These are phyloP conservation scores for Umimayanthus chanpuru DNA, from an alignment of 92 coral and sea anemone species.

Conservation along the genomic window DNA sequence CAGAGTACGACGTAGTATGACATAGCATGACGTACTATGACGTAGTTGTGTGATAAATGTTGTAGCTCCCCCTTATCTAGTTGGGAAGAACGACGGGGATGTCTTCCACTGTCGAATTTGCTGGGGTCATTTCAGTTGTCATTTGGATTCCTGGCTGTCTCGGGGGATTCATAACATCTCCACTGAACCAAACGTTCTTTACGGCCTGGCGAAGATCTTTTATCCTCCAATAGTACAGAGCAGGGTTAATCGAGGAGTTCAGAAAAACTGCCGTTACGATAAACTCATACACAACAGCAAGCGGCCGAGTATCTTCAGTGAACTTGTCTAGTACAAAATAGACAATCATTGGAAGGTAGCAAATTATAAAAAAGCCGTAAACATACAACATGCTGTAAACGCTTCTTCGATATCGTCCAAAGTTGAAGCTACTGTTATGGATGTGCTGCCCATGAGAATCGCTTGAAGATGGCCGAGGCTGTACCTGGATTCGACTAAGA, in stretches of 20 bases:
- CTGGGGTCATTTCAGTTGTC: neutral
- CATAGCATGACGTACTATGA: too few species aligned
- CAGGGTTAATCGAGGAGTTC: neutral
- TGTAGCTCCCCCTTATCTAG: too few species aligned
- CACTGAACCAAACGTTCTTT: neutral
- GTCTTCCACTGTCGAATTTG: too few species aligned
- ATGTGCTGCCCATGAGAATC: neutral
- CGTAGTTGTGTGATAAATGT: too few species aligned
- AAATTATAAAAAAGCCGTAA: neutral
- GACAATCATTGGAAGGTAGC: neutral
- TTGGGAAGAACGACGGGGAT: too few species aligned
- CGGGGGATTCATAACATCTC: neutral
- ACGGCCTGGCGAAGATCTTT: conserved; percentile 5
- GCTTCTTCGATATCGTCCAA: conserved; percentile 4
- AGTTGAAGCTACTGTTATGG: conserved; percentile 13
- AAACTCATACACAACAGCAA: neutral
- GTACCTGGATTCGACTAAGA: neutral
- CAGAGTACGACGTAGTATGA: too few species aligned
- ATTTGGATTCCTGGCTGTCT: neutral
- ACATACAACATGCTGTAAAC: conserved; percentile 26
- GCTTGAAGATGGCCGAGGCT: neutral
- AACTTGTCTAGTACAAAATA: neutral
- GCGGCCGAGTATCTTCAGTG: neutral
- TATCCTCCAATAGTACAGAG: conserved; percentile 7
- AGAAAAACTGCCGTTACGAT: neutral